These are phyloP conservation scores for Cephalopterus ornatus DNA, from an alignment of 2,113 vertebrate genomes.

Conservation along the genomic window DNA sequence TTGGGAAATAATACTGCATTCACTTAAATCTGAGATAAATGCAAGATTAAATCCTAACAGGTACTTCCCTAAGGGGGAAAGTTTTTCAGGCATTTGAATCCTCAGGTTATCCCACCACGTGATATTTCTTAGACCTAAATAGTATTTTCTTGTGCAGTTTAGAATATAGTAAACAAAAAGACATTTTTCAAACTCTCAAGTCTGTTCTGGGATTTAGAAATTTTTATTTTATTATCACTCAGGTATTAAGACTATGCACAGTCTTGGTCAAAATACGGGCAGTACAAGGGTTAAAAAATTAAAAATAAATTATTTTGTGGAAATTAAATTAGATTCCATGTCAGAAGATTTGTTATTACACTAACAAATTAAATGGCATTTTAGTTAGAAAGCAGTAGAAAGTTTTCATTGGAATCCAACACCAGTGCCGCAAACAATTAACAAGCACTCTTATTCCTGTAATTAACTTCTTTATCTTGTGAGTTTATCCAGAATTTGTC, in stretches of 20 bases:
- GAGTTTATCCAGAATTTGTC: not conserved
- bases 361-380: not conserved
- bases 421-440: not conserved
- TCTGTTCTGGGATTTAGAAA: not conserved
- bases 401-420: not conserved
- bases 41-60: not conserved
- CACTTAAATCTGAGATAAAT: not conserved
- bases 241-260: not conserved
- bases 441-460: not conserved
- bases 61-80: not conserved
- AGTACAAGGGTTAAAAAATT: not conserved
- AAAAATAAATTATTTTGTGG: not conserved
- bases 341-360: not conserved
- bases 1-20: not conserved
- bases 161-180: not conserved
- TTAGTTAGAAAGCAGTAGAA: not conserved
- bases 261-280: not conserved
- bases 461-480: not conserved
- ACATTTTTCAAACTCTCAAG: not conserved
- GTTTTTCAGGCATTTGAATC: not conserved
- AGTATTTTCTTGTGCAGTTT: not conserved
- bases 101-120: not conserved
- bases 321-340: not conserved
- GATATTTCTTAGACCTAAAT: not conserved
- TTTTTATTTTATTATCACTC: not conserved